These are phyloP conservation scores for Chloropsis cyanopogon DNA, from an alignment of 2,113 vertebrate genomes.

Conservation along the genomic window DNA sequence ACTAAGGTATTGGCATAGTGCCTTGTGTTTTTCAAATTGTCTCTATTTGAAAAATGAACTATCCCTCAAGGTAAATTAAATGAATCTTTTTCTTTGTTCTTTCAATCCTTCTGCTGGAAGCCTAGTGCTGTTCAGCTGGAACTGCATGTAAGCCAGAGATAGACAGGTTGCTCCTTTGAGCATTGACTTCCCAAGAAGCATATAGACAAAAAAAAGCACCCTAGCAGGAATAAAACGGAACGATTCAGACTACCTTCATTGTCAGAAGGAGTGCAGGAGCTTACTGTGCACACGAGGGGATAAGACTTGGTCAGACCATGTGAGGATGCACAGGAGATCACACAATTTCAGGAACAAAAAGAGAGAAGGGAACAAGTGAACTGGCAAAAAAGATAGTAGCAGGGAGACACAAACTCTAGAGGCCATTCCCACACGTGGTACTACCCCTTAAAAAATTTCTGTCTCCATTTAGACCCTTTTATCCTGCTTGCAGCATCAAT, in stretches of 20 bases:
- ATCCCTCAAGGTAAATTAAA: slow-evolving; percentile 53
- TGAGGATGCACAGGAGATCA: too few relatives aligned
- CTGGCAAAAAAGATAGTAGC: neutral
- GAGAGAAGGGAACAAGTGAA: neutral
- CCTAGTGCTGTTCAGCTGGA: neutral
- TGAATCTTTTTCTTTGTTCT: slow-evolving; percentile 25
- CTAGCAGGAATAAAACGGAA: neutral
- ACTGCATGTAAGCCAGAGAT: neutral
- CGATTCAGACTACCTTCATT: neutral
- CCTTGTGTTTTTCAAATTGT: slow-evolving; percentile 21
- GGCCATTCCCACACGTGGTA: too few relatives aligned
- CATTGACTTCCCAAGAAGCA: neutral
- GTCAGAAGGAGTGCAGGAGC: neutral
- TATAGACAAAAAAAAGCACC: neutral
- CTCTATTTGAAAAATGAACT: slow-evolving; percentile 36
- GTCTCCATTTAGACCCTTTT: neutral
- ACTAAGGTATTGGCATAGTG: slow-evolving; percentile 4
- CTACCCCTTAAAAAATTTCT: neutral
- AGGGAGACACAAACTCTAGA: neutral
- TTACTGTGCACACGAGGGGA: neutral
- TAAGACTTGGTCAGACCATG: neutral
- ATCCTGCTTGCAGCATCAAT: neutral
- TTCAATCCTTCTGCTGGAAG: slow-evolving; percentile 8
- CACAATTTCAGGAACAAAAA: neutral
- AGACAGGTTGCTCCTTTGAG: slow-evolving; percentile 8